Percentiles rank a stretch among this genome's conserved stretches.
Conservation (phyloP, 2,888 invertebrate species). For the Campoplex nolae region DNA sequence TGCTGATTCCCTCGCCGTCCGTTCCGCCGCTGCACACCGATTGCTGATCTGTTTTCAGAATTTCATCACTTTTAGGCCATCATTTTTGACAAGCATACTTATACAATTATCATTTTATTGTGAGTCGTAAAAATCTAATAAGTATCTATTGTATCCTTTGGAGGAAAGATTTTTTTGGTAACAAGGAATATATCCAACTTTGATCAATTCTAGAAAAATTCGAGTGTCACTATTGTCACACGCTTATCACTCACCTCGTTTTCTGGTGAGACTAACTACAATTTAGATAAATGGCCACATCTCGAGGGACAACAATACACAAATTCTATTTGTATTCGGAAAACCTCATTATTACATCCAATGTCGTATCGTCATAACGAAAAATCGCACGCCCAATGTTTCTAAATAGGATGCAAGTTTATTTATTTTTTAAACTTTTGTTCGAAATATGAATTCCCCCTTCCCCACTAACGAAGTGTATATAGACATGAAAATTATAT, state of each 20-base stretch:
- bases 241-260: neutral
- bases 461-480: no score
- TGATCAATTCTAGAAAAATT: neutral
- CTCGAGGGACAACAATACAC: neutral
- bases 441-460: neutral
- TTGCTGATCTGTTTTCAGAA: conserved; percentile 75
- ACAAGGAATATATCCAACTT: neutral
- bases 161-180: neutral
- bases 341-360: neutral
- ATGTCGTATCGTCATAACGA: neutral
- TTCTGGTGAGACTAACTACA: neutral
- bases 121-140: neutral
- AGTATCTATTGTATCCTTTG: neutral
- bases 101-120: neutral
- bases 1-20: conserved; percentile 78
- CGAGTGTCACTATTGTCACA: neutral
- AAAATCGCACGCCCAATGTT: neutral
- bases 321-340: neutral
- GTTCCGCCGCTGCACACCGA: conserved; percentile 77
- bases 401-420: neutral
- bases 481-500: neutral
- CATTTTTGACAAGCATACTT: neutral
- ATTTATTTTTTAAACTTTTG: no score
- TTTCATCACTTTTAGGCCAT: neutral
- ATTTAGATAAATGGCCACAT: neutral